Conservation (phyloP, 1,140 invertebrate species). For the Nomia melanderi region DNA sequence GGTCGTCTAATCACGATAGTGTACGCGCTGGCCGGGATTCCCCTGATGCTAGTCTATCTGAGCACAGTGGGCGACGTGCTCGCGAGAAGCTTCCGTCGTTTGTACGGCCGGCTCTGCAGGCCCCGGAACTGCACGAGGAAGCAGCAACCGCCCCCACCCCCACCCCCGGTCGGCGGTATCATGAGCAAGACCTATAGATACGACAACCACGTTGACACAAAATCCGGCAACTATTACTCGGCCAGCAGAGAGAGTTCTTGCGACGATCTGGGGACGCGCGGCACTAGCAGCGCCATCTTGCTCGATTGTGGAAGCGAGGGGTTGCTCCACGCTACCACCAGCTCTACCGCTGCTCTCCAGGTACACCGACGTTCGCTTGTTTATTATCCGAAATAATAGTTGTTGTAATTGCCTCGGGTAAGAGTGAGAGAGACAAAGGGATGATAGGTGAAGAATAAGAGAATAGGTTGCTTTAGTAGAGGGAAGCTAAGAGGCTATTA, state of each 20-base stretch:
- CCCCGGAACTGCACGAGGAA: constrained; percentile 69
- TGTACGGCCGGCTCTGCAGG: constrained; percentile 82
- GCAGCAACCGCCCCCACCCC: constrained; percentile 70
- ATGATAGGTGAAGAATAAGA: no score
- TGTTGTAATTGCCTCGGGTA: no score
- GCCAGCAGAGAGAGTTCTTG: constrained; percentile 76
- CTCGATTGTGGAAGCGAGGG: constrained; percentile 76
- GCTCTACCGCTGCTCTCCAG: constrained; percentile 73
- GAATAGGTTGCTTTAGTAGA: no score
- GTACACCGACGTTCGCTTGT: constrained; percentile 41
- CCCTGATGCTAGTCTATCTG: constrained; percentile 93
- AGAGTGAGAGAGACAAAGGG: no score
- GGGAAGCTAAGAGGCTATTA: no score
- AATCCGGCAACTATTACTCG: constrained; percentile 71
- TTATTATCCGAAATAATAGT: no score
- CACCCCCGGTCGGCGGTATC: constrained; percentile 65
- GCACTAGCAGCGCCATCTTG: constrained; percentile 72
- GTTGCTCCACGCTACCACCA: constrained; percentile 73
- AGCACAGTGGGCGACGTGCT: constrained; percentile 91
- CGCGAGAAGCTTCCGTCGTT: constrained; percentile 82
- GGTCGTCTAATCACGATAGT: constrained; percentile 92
- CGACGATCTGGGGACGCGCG: constrained; percentile 73
- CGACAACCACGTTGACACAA: constrained; percentile 77
- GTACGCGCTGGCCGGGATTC: constrained; percentile 94
- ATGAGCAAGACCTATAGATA: constrained; percentile 74